Conservation (phyloP, 1,140 invertebrate genomes). For the Tenebrio molitor region DNA sequence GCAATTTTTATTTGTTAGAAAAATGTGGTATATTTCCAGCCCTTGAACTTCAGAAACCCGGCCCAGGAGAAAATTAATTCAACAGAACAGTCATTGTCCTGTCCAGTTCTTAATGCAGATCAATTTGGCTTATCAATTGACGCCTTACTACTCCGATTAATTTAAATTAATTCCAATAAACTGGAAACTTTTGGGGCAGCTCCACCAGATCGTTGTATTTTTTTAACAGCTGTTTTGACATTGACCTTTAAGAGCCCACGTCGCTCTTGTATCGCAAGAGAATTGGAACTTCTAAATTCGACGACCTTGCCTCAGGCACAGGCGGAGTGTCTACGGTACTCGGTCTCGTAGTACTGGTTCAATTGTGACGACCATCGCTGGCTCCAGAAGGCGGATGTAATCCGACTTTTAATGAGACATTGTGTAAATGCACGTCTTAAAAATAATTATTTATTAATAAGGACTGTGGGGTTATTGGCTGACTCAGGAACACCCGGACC, state of each 20-base stretch:
- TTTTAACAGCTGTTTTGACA: background rate
- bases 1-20: background rate
- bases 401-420: background rate
- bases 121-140: background rate
- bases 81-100: background rate
- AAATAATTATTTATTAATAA: constrained; percentile 13
- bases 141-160: too few species aligned
- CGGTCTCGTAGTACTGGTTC: background rate
- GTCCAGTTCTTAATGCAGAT: background rate
- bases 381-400: too few species aligned
- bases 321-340: constrained; percentile 14
- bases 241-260: constrained; percentile 23
- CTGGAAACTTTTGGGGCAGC: background rate
- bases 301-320: constrained; percentile 32
- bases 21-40: background rate
- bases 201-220: background rate
- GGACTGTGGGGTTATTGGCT: constrained; percentile 22
- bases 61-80: too few species aligned
- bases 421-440: background rate
- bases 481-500: constrained; percentile 32
- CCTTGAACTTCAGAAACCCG: too few species aligned
- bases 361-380: too few species aligned
- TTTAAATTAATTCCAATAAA: too few species aligned
- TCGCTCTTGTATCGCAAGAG: background rate
- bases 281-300: background rate